Percentiles rank a stretch among this genome's conserved stretches.
Conservation (phyloP, 2,888 invertebrate genomes). For the Steinernema hermaphroditum region DNA sequence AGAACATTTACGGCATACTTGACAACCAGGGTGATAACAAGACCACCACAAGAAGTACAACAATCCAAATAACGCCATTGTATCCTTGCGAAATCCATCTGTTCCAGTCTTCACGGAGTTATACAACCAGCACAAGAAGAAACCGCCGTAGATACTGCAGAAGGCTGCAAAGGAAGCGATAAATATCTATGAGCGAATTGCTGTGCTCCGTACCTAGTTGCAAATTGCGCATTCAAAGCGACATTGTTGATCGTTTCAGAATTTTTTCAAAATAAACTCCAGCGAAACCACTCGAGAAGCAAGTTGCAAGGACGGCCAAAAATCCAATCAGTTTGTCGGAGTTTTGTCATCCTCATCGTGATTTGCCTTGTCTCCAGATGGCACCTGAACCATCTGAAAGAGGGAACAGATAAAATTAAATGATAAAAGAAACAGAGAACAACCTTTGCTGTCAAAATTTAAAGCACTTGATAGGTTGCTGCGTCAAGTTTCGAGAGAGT, state of each 20-base stretch:
- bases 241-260: slow-evolving; percentile 69
- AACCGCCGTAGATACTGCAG: slow-evolving; percentile 69
- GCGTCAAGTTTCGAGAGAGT: slow-evolving; percentile 70
- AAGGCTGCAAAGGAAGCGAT: slow-evolving; percentile 64
- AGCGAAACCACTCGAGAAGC: slow-evolving; percentile 71
- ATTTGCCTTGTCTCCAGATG: slow-evolving; percentile 29
- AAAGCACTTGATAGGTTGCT: slow-evolving; percentile 76
- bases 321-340: slow-evolving; percentile 67
- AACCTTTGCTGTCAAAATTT: slow-evolving; percentile 94
- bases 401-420: slow-evolving; percentile 80
- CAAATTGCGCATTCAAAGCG: slow-evolving; percentile 70
- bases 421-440: slow-evolving; percentile 86
- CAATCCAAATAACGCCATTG: slow-evolving; percentile 68
- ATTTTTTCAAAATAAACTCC: too few species aligned
- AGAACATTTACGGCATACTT: slow-evolving; percentile 72
- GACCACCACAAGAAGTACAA: slow-evolving; percentile 70
- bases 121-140: slow-evolving; percentile 67
- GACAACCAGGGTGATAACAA: slow-evolving; percentile 70
- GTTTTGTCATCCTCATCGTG: slow-evolving; percentile 2
- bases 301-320: slow-evolving; percentile 69
- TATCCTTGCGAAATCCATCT: slow-evolving; percentile 71
- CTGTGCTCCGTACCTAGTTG: slow-evolving; percentile 68
- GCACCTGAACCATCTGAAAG: slow-evolving; percentile 70
- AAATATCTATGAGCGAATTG: neutral
- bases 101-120: slow-evolving; percentile 68